Conservation (phyloP, 2,797 vertebrate species). For the Cercopithecus hamlyni region DNA sequence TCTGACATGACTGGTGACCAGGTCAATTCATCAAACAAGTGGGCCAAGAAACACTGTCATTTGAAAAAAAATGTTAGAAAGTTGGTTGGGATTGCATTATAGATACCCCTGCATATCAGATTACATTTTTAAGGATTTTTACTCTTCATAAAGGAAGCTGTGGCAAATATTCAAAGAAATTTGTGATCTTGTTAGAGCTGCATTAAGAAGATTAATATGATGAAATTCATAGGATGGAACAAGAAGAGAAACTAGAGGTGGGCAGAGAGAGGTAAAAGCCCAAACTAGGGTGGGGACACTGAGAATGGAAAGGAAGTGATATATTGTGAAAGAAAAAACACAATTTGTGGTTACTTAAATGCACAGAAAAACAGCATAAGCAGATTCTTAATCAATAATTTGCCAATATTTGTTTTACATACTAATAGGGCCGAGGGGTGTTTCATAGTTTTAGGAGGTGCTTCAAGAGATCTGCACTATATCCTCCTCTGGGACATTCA, state of each 20-base stretch:
- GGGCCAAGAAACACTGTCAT: not conserved
- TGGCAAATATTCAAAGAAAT: not conserved
- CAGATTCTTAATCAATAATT: not conserved
- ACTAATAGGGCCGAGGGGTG: not conserved
- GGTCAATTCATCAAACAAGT: not conserved
- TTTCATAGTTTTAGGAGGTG: not conserved
- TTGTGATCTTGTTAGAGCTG: too few relatives aligned
- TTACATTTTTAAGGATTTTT: not conserved
- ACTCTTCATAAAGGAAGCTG: not conserved
- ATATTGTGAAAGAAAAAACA: not conserved
- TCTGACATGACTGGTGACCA: not conserved
- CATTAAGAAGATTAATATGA: not conserved
- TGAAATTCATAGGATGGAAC: not conserved
- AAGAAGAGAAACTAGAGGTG: not conserved
- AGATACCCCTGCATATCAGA: not conserved
- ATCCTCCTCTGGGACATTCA: not conserved
- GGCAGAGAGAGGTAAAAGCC: not conserved
- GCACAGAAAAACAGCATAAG: not conserved
- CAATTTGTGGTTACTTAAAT: not conserved
- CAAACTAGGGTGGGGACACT: not conserved
- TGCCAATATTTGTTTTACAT: not conserved
- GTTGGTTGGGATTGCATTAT: not conserved
- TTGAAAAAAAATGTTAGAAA: not conserved
- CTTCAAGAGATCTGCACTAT: not conserved
- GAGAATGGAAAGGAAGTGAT: not conserved